phyloP scores from a whole-genome alignment of 2,113 vertebrate genomes.

The Microcebus murinus region DNA sequence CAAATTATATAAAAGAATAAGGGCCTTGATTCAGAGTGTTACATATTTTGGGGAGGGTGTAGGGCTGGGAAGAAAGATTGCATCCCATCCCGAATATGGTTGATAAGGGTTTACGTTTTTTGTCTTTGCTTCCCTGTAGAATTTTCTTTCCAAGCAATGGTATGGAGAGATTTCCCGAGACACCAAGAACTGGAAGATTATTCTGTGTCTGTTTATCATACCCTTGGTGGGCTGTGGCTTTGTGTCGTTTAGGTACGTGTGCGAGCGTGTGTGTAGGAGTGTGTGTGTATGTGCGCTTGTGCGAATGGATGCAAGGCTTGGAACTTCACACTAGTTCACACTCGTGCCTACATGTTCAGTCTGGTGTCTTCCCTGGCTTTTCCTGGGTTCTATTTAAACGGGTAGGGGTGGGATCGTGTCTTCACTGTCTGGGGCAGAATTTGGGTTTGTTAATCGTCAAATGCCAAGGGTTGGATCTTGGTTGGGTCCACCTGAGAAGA shows the following conservation, averaged over 20 bases:
- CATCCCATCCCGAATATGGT: rapidly evolving
- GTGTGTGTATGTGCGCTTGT: too few species aligned
- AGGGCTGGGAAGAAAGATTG: not conserved
- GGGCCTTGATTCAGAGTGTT: not conserved
- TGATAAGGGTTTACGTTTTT: not conserved
- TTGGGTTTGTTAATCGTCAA: not conserved
- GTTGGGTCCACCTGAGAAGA: rapidly evolving
- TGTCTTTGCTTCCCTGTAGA: slow-evolving; percentile 78
- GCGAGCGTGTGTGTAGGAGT: too few species aligned
- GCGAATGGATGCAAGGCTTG: not conserved
- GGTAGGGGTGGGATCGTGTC: not conserved
- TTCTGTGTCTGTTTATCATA: slow-evolving; percentile 93
- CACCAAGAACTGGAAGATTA: slow-evolving; percentile 95
- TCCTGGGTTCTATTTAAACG: not conserved
- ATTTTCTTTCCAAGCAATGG: slow-evolving; percentile 93
- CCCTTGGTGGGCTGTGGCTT: slow-evolving; percentile 94
- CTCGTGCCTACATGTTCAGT: rapidly evolving
- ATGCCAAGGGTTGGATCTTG: not conserved
- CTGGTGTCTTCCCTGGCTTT: not conserved
- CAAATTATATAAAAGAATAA: not conserved
- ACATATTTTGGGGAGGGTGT: rapidly evolving
- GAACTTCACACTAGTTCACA: rapidly evolving
- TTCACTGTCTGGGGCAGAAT: not conserved
- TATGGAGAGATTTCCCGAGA: slow-evolving; percentile 96
- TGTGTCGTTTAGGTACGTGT: slow-evolving; percentile 92